phyloP scores from a whole-genome alignment of 2,797 vertebrate species.

The Anguilla marmorata region DNA sequence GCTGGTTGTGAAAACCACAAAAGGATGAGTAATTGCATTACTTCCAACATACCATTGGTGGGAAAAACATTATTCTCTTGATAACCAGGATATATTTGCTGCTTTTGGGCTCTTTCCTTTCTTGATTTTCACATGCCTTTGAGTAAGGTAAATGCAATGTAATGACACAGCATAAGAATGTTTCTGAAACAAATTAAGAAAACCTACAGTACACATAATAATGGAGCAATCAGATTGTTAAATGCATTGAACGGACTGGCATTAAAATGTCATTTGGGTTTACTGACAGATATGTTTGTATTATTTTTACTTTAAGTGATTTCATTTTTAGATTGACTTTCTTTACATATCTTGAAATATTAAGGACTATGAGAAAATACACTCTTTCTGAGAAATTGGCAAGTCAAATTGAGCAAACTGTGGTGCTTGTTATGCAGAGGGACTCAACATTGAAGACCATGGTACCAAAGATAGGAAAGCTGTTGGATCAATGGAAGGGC shows the following conservation, averaged over 20 bases:
- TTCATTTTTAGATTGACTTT: not conserved
- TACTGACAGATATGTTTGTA: not conserved
- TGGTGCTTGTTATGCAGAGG: not conserved
- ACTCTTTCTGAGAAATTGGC: not conserved
- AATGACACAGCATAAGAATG: not conserved
- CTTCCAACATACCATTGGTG: not conserved
- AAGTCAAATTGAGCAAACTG: not conserved
- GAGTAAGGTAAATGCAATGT: not conserved
- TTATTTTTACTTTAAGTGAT: not conserved
- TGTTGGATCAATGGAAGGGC: not conserved
- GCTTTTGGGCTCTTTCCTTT: not conserved
- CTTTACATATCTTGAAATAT: not conserved
- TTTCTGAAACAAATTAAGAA: not conserved
- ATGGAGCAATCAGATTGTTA: not conserved
- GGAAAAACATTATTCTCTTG: slow-evolving; percentile 6
- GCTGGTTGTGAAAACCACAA: not conserved
- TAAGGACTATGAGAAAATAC: not conserved
- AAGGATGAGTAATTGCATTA: not conserved
- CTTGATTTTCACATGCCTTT: not conserved
- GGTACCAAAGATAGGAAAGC: not conserved
- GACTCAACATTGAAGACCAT: not conserved
- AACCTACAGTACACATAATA: not conserved
- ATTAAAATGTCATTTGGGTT: not conserved
- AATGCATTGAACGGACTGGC: not conserved
- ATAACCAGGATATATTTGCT: not conserved